These are phyloP conservation scores for Cinclus mexicanus DNA, from an alignment of 2,113 vertebrate species.

Conservation along the genomic window DNA sequence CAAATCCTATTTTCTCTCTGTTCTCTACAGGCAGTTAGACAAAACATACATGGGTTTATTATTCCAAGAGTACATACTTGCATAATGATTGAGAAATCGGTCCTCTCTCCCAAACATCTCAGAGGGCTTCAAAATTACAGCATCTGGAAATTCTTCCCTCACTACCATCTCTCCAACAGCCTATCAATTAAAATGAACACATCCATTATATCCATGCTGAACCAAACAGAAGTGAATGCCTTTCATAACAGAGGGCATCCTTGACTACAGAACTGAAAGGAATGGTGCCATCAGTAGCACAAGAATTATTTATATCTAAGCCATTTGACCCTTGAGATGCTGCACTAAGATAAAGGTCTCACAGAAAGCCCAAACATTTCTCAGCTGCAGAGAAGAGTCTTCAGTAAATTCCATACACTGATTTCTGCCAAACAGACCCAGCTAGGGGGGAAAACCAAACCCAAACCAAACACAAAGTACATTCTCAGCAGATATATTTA, in stretches of 20 bases:
- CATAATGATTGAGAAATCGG: constrained; percentile 90
- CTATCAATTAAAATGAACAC: constrained; percentile 58
- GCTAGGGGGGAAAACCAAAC: rapidly evolving
- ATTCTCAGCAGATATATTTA: neutral
- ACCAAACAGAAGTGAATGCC: neutral
- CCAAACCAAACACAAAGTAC: neutral
- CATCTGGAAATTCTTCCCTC: constrained; percentile 89
- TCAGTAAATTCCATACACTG: neutral
- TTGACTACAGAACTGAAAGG: neutral
- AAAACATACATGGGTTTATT: neutral
- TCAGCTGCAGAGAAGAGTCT: neutral
- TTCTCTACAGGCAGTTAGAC: neutral
- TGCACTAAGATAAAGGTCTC: neutral
- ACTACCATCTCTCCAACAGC: constrained; percentile 89
- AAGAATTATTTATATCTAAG: neutral
- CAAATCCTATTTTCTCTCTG: neutral
- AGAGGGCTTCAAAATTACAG: constrained; percentile 89
- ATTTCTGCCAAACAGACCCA: neutral
- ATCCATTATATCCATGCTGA: neutral
- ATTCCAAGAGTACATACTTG: constrained; percentile 76
- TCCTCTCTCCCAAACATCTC: constrained; percentile 96
- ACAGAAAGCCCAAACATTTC: neutral
- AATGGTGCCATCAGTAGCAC: neutral
- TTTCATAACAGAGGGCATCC: neutral
- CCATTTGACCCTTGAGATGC: neutral